phyloP scores from a whole-genome alignment of 37 sponge, comb jelly and placozoan species.

The Diacarnus erythraeanus region DNA sequence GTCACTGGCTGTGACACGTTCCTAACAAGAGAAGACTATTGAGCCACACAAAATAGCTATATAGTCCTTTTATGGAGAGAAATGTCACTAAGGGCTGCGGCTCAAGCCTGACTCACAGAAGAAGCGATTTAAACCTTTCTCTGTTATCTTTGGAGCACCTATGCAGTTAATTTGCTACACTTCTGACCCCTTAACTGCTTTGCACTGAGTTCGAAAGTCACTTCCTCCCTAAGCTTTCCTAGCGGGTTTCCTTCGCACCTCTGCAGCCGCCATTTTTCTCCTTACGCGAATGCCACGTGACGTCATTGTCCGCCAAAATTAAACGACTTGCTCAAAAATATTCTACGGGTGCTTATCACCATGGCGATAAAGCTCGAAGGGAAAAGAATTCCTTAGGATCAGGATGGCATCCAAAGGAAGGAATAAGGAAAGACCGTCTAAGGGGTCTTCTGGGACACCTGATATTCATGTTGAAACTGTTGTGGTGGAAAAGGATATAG shows the following conservation, averaged over 20 bases:
- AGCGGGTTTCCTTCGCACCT: background rate
- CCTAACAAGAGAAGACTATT: too few species aligned
- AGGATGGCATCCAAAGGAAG: constrained; percentile 32
- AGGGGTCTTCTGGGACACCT: background rate
- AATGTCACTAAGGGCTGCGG: too few species aligned
- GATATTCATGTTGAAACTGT: background rate
- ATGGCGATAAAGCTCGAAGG: constrained; percentile 1
- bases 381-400: too few species aligned
- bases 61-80: too few species aligned
- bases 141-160: background rate
- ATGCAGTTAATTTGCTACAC: background rate
- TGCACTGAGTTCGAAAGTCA: background rate
- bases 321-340: background rate
- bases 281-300: background rate
- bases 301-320: background rate
- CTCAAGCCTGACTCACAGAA: too few species aligned
- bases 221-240: background rate
- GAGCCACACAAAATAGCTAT: too few species aligned
- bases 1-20: too few species aligned
- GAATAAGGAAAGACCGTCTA: constrained; percentile 4
- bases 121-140: too few species aligned
- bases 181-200: background rate
- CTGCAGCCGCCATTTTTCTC: constrained; percentile 21
- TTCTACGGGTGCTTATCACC: background rate
- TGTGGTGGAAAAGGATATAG: constrained; percentile 38